Evolutionary conservation across 2,797 vertebrate genomes (phyloP).

Genomic region (Cynodonichthys magdalenae): DNA sequence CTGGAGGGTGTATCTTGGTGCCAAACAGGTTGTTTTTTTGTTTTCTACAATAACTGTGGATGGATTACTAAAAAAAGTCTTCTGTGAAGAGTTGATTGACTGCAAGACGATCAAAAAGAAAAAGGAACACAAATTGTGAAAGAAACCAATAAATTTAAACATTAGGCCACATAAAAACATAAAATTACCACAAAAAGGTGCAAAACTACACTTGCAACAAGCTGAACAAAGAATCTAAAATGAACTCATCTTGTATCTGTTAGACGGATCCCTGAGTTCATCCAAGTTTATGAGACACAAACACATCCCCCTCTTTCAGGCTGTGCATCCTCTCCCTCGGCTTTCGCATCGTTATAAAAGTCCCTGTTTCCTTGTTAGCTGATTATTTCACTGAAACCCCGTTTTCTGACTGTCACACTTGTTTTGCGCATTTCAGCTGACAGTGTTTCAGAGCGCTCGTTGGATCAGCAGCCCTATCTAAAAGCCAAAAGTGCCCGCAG

Average conservation of each 20-base stretch:
- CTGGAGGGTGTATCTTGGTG: constrained; percentile 24
- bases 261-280: not conserved
- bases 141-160: not conserved
- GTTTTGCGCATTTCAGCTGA: constrained; percentile 34
- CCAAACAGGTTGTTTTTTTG: constrained; percentile 61
- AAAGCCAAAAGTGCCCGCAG: constrained; percentile 59
- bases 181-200: not conserved
- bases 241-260: not conserved
- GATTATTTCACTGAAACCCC: constrained; percentile 39
- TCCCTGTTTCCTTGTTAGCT: constrained; percentile 21
- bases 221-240: not conserved
- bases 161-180: not conserved
- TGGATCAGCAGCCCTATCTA: constrained; percentile 57
- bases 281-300: constrained; percentile 21
- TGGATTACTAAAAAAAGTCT: not conserved
- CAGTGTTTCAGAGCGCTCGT: constrained; percentile 39
- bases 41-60: not conserved
- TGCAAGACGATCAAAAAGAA: not conserved
- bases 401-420: constrained; percentile 23
- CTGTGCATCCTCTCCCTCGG: constrained; percentile 4
- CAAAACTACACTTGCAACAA: not conserved
- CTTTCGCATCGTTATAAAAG: constrained; percentile 1
- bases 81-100: not conserved
- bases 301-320: constrained; percentile 7
- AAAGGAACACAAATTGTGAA: not conserved